Evolutionary conservation across 2,797 vertebrate species (phyloP).

Genomic region (Xenentodon cancila): DNA sequence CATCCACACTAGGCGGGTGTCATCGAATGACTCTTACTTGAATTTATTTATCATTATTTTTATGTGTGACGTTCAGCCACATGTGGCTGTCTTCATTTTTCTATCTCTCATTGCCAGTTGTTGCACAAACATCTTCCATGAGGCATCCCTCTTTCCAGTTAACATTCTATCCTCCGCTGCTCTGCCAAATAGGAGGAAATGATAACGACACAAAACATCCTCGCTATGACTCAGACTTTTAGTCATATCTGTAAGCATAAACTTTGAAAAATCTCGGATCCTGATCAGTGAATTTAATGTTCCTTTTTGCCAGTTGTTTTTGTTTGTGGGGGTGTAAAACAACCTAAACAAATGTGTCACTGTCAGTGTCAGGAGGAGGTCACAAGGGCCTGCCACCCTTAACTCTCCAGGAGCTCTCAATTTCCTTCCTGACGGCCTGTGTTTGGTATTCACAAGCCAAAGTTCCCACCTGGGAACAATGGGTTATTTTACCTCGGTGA

Average conservation of each 20-base stretch:
- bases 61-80: slow-evolving; percentile 72
- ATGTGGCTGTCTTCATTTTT: slow-evolving; percentile 74
- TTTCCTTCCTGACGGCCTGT: slow-evolving; percentile 65
- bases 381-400: slow-evolving; percentile 23
- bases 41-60: slow-evolving; percentile 60
- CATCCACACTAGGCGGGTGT: slow-evolving; percentile 34
- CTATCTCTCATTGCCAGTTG: slow-evolving; percentile 77
- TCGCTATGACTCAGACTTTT: slow-evolving; percentile 24
- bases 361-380: slow-evolving; percentile 19
- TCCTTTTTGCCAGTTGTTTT: not conserved
- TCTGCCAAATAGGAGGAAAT: slow-evolving; percentile 65
- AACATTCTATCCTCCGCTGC: slow-evolving; percentile 68
- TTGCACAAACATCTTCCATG: slow-evolving; percentile 77
- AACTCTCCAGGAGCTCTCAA: slow-evolving; percentile 27
- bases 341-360: slow-evolving; percentile 21
- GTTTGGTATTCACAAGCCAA: slow-evolving; percentile 67
- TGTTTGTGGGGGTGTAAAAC: slow-evolving; percentile 15
- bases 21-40: slow-evolving; percentile 59
- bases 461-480: slow-evolving; percentile 53
- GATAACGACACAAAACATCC: slow-evolving; percentile 64
- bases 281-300: not conserved
- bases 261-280: slow-evolving; percentile 7
- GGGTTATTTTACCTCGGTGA: slow-evolving; percentile 71
- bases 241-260: slow-evolving; percentile 19
- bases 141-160: slow-evolving; percentile 77